Base-by-base conservation (phyloP, 2,888 invertebrate species). In the Serripes groenlandicus region DNA sequence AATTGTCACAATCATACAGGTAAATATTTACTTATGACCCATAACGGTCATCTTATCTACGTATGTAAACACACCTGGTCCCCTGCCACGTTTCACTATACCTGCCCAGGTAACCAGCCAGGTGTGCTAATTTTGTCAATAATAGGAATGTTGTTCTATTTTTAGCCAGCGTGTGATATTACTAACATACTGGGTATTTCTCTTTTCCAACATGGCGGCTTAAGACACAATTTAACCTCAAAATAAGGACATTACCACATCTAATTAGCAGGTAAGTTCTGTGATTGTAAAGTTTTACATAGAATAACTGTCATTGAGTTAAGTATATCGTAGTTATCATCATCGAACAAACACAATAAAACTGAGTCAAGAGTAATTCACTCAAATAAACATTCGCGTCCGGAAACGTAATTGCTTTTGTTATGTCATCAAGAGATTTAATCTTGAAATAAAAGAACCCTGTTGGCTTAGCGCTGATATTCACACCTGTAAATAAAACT, bases 141-240 rank as follows among this genome's bases (percentile, higher is more conserved):
- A 78, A 37, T 69, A 78, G 78, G 78, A 78, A 78, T 78, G 78
- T 60, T 35, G 21, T 34, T 49, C 69, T 78, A 78, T 78, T 78
- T 78, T 72, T 78, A 78, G 78, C 68, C 9, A 15, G 26, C 72
- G 37, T 78, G 64, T 72, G 60, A 71, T 78, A 72, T 72, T 78
- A 72, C 60, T 58, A 74, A 74, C 56, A 74, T 56, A 73, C n/a
- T 58, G 58, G 66, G 66, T 66, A 66, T 66, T 66, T 66, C 56
- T 70, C 30, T 30, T 49, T 68, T 70, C 60, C 26, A 78, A 78
- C 23, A 78, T 78, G 78, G 78, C 78, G 78, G 66, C 66, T 66
- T 66, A 42, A 42, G 37, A 35, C 66, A 35, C 26, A 42, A 28
- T 66, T 66, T 66, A 42, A 26, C n/a, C 42, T 42, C 35, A 42